Base-by-base conservation (phyloP, 2,113 vertebrate species). In the Nematolebias whitei region DNA sequence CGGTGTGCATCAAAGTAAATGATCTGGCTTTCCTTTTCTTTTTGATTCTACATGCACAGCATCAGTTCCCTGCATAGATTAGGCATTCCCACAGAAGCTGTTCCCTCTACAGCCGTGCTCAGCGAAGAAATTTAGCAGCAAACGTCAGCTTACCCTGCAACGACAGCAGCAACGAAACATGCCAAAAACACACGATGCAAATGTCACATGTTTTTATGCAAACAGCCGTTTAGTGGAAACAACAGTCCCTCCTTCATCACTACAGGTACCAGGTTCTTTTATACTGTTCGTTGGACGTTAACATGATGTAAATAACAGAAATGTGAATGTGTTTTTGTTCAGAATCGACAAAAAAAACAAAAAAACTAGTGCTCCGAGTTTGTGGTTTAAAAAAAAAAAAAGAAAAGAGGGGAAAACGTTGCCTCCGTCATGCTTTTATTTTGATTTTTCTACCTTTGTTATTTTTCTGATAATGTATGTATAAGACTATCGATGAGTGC, bases 311-410 rank as follows among this genome's bases (percentile, higher is more conserved):
- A 82, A 91, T 92, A 92, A 88, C 85, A 90, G 76, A 91, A 92
- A 93, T 91, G 91, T 92, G 91, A 92, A 92, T 91, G 90, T 89
- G 80, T 90, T 89, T 92, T 87, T 89, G 82, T 91, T 92, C 83
- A 76, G 83, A 92, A 89, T 90, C 88, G 77, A 88, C 76, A 64
- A 70, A 75, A 79, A 79, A 75, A 69, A 75, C 59, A 74, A 74
- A 79, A 78, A 79, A 74, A 75, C 63, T 88, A 89, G 79, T 89
- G 87, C 91, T 92, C 88, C 87, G 76, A 87, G 84, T 89, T 90
- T 90, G 89, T 93, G 89, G 87, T 89, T 35, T 35, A 2, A 20
- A 47, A 47, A 8, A 47, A 47, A 12, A 12, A 80, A 78, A 88
- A 80, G 90, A 88, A 86, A 82, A 86, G n/a, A n/a, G n/a, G n/a